Base-by-base conservation (phyloP, 2,888 invertebrate genomes). In the Apoda limacodes region DNA sequence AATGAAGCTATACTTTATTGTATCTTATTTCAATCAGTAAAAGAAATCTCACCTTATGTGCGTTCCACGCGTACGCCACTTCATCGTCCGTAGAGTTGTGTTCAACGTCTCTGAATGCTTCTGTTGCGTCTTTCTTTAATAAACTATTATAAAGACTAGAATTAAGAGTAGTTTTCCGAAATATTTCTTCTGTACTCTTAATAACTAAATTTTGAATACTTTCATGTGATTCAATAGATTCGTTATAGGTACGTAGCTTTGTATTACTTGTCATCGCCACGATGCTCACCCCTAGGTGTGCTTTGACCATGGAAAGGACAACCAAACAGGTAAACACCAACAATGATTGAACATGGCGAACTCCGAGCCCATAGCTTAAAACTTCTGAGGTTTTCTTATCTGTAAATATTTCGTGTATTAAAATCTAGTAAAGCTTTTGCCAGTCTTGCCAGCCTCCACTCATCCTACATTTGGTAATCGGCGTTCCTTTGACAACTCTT, bases 241-340 rank as follows among this genome's bases (percentile, higher is more conserved):
- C 39, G 40, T 40, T 50, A 0, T n/a, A n/a, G n/a, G n/a, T n/a
- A n/a, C n/a, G n/a, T n/a, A n/a, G n/a, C n/a, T n/a, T n/a, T n/a
- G n/a, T n/a, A n/a, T n/a, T n/a, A n/a, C n/a, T n/a, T n/a, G 60
- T 60, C 63, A 69, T 66, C 2, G 65, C 65, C 3, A 69, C 68
- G 4, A 69, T 50, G 1, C 63, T 55, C 1, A 67, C 66, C n/a
- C 60, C 61, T 17, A 69, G 35, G 29, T 69, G 68, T 9, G 48
- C 59, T 35, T 67, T 50, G 0, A 55, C 48, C 7, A 57, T 30
- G 13, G 54, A 66, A 2, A 37, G 48, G 0, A 53, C 30, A 3
- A 43, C 7, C 2, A 67, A 32, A 9, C 52, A 43, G 3, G 53
- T 15, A 14, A 64, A 58, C 9, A 55, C 37, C 13, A 66, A 30